These are phyloP conservation scores for Trichonephila clavipes DNA, from an alignment of 1,140 invertebrate genomes.

Conservation along the genomic window DNA sequence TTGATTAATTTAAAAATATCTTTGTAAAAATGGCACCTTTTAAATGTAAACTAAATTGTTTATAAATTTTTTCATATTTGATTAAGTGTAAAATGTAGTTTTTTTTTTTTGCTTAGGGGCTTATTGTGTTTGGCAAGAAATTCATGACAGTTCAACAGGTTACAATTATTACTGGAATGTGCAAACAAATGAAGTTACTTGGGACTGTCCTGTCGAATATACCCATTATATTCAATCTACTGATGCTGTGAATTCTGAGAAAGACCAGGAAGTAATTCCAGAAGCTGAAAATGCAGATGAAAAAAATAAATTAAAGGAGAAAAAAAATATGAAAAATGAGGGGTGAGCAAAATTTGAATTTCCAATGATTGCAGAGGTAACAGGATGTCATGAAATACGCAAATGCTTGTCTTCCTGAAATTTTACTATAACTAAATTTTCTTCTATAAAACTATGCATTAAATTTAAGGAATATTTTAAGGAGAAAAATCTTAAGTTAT, in stretches of 20 bases:
- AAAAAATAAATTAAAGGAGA: background rate
- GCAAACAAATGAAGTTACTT: conserved; percentile 87
- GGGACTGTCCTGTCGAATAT: conserved; percentile 85
- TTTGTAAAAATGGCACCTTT: background rate
- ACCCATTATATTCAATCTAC: conserved; percentile 45
- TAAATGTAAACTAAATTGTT: background rate
- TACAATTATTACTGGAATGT: conserved; percentile 89
- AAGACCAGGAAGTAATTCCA: no score
- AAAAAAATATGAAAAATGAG: background rate
- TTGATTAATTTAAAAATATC: background rate
- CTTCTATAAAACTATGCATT: no score
- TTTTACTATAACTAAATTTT: no score
- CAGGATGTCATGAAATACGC: no score
- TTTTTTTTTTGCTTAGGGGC: background rate
- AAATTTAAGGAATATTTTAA: no score
- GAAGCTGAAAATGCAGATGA: background rate
- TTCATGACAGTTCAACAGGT: conserved; percentile 86
- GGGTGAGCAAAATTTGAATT: conserved; percentile 14
- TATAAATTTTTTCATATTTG: background rate
- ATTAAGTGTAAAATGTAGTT: background rate
- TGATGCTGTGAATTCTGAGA: background rate
- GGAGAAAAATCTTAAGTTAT: no score
- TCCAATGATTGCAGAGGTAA: background rate
- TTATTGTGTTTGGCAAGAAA: conserved; percentile 85
- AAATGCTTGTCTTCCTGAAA: no score